A percentile compares a stretch with the other conserved stretches of the same genome.
Evolutionary conservation across 1,140 invertebrate genomes (phyloP).

Genomic region (Branchinecta lynchi): DNA sequence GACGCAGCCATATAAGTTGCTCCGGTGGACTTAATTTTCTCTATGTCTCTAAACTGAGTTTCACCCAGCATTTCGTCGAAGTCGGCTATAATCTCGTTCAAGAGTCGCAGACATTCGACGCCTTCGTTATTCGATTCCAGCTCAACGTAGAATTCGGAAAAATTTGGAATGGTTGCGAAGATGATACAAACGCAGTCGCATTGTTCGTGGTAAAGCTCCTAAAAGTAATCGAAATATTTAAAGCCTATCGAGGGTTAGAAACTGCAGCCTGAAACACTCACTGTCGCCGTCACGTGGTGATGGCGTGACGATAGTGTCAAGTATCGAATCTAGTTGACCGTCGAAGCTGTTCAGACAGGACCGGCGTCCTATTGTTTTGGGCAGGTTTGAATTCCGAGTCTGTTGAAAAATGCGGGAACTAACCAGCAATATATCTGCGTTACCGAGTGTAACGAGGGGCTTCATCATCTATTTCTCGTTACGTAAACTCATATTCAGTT

Average conservation of each 20-base stretch:
- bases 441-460: too few species aligned
- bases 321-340: too few species aligned
- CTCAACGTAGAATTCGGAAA: slow-evolving; percentile 92
- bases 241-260: not conserved
- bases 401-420: too few species aligned
- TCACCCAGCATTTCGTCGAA: slow-evolving; percentile 82
- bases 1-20: slow-evolving; percentile 94
- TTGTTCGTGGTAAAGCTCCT: slow-evolving; percentile 90
- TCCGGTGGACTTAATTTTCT: slow-evolving; percentile 95
- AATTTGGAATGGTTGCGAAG: slow-evolving; percentile 92
- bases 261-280: not conserved
- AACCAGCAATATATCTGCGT: too few species aligned
- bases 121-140: slow-evolving; percentile 87
- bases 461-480: too few species aligned
- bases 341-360: too few species aligned
- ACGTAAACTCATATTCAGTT: too few species aligned
- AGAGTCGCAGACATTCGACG: slow-evolving; percentile 75
- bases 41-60: slow-evolving; percentile 71
- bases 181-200: slow-evolving; percentile 87
- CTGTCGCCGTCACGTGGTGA: too few species aligned
- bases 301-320: too few species aligned
- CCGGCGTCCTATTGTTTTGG: too few species aligned
- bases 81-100: slow-evolving; percentile 95
- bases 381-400: too few species aligned
- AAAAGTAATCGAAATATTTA: slow-evolving; percentile 24